These are phyloP conservation scores for Oxyruncus cristatus DNA, from an alignment of 2,113 vertebrate species.

Conservation along the genomic window DNA sequence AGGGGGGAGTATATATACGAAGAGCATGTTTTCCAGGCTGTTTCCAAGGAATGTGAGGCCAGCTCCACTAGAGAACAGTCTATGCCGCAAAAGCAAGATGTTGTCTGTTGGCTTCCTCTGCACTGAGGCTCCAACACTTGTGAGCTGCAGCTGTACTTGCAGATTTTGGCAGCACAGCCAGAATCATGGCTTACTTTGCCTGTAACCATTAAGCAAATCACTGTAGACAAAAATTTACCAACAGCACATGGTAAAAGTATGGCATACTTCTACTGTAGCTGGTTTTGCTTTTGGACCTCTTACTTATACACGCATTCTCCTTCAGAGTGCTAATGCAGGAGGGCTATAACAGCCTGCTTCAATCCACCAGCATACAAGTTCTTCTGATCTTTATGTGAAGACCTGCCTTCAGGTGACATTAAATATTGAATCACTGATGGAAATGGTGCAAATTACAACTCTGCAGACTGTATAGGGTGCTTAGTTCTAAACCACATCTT, in stretches of 20 bases:
- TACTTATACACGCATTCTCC: background rate
- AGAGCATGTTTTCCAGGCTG: slow-evolving; percentile 50
- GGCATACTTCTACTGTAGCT: background rate
- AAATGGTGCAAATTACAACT: background rate
- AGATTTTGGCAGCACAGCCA: background rate
- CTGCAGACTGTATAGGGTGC: background rate
- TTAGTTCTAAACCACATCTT: background rate
- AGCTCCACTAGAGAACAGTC: slow-evolving; percentile 15
- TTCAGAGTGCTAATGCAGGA: background rate
- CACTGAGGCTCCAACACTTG: slow-evolving; percentile 4
- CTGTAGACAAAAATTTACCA: background rate
- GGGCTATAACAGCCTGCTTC: background rate
- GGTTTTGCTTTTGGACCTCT: background rate
- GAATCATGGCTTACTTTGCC: background rate
- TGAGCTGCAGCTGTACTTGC: slow-evolving; percentile 54
- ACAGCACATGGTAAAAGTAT: background rate
- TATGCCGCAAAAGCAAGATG: slow-evolving; percentile 23
- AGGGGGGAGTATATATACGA: background rate
- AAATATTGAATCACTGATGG: background rate
- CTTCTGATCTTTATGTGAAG: background rate
- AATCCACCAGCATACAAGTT: background rate
- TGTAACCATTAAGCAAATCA: background rate
- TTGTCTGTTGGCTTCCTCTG: slow-evolving; percentile 36
- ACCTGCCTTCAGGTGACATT: background rate
- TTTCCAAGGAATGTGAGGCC: slow-evolving; percentile 60